Conservation (phyloP, 2,113 vertebrate species). For the Siniperca knerii region DNA sequence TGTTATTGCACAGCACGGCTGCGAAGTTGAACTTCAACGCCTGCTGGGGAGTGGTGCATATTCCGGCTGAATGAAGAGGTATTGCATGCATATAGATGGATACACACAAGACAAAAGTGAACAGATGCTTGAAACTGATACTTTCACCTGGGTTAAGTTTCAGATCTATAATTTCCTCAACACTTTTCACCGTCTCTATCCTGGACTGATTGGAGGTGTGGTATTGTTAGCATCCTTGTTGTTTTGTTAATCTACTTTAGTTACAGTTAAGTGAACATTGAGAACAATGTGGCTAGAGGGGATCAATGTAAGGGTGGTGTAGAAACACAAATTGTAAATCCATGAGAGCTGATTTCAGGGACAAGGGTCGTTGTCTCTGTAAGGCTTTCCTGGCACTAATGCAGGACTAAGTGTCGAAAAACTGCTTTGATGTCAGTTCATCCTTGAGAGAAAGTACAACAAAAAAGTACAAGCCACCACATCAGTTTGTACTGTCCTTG, state of each 20-base stretch:
- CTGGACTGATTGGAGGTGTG: not conserved
- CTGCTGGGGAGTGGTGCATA: slow-evolving; percentile 49
- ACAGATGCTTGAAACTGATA: slow-evolving; percentile 24
- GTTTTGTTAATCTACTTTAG: slow-evolving; percentile 26
- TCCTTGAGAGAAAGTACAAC: slow-evolving; percentile 56
- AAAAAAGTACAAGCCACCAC: slow-evolving; percentile 24
- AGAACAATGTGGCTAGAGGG: not conserved
- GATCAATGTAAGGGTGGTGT: slow-evolving; percentile 17
- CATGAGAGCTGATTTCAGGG: slow-evolving; percentile 35
- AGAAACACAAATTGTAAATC: slow-evolving; percentile 22
- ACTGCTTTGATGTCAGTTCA: slow-evolving; percentile 74
- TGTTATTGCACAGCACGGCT: slow-evolving; percentile 54
- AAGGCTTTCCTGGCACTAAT: slow-evolving; percentile 58
- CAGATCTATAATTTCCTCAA: slow-evolving; percentile 25
- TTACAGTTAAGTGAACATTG: not conserved
- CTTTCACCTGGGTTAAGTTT: slow-evolving; percentile 17
- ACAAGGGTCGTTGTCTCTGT: slow-evolving; percentile 21
- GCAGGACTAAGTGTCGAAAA: slow-evolving; percentile 42
- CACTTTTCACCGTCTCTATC: not conserved
- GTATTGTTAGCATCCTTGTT: slow-evolving; percentile 20
- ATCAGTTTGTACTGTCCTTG: slow-evolving; percentile 24
- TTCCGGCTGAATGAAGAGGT: slow-evolving; percentile 4
- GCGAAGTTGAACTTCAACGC: slow-evolving; percentile 62
- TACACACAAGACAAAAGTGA: not conserved
- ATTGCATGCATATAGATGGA: not conserved